phyloP scores from a whole-genome alignment of 2,113 vertebrate genomes.

The Capricornis sumatraensis region DNA sequence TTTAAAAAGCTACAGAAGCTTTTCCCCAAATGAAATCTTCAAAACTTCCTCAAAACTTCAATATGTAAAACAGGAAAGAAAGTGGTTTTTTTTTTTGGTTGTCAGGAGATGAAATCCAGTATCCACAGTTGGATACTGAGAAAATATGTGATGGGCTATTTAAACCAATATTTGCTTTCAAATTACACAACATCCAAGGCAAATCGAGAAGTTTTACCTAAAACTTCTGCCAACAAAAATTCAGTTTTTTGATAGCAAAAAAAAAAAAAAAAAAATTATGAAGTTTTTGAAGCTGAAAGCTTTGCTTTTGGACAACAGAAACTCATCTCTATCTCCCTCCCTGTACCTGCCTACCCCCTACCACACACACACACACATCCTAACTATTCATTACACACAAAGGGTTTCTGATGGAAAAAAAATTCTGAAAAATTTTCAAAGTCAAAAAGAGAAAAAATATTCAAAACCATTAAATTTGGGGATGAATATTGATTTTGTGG shows the following conservation, averaged over 20 bases:
- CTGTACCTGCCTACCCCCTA: no score
- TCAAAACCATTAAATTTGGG: background rate
- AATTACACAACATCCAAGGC: background rate
- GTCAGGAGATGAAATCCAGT: background rate
- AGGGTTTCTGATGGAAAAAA: background rate
- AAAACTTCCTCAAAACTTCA: background rate
- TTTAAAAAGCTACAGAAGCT: background rate
- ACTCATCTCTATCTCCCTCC: no score
- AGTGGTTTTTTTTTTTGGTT: background rate
- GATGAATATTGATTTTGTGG: conserved; percentile 15
- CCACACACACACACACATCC: no score
- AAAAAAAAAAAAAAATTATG: no score
- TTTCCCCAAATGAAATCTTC: background rate
- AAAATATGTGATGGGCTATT: background rate
- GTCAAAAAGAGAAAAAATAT: background rate
- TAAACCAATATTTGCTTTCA: conserved; percentile 35
- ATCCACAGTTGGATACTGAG: background rate
- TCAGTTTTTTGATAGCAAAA: background rate
- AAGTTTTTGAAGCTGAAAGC: no score
- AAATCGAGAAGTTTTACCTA: background rate
- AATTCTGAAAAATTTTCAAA: background rate
- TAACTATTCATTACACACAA: background rate
- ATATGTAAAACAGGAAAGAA: background rate
- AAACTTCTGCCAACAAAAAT: background rate
- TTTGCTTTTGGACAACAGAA: no score